These are phyloP conservation scores for Dolichotis patagonum DNA, from an alignment of 2,113 vertebrate species.

Conservation along the genomic window DNA sequence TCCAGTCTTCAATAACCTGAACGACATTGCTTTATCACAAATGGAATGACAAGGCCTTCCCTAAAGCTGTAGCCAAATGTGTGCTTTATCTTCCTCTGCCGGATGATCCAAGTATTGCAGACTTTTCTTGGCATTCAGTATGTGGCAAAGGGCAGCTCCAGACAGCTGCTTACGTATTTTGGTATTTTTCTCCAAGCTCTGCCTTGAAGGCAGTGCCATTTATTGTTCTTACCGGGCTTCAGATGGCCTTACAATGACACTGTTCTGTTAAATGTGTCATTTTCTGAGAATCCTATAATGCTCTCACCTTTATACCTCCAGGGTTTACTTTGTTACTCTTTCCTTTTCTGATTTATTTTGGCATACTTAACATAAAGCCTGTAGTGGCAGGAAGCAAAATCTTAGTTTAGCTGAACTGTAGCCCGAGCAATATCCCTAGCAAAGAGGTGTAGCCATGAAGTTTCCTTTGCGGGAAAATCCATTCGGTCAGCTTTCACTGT, in stretches of 20 bases:
- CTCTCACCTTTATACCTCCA: not conserved
- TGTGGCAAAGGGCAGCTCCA: not conserved
- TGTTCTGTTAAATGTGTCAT: slow-evolving; percentile 1
- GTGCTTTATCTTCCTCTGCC: slow-evolving; percentile 20
- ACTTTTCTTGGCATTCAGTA: not conserved
- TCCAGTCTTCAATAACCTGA: not conserved
- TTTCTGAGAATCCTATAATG: slow-evolving; percentile 22
- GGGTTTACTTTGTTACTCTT: not conserved
- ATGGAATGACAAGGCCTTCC: not conserved
- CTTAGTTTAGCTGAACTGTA: not conserved
- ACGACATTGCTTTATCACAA: not conserved
- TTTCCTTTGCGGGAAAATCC: slow-evolving; percentile 17
- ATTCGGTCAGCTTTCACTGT: not conserved
- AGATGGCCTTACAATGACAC: not conserved
- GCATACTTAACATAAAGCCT: slow-evolving; percentile 30
- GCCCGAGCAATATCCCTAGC: not conserved
- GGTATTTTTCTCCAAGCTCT: not conserved
- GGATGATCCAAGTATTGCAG: not conserved
- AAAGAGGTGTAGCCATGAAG: not conserved
- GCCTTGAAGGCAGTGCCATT: slow-evolving; percentile 9
- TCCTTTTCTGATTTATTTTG: slow-evolving; percentile 31
- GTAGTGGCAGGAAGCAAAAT: not conserved
- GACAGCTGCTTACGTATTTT: not conserved
- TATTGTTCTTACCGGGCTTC: not conserved
- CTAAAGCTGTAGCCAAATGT: not conserved